Evolutionary conservation across 2,888 invertebrate genomes (phyloP), one percentile per base, ranked within the genome.

Genomic region (Ischnura elegans): DNA sequence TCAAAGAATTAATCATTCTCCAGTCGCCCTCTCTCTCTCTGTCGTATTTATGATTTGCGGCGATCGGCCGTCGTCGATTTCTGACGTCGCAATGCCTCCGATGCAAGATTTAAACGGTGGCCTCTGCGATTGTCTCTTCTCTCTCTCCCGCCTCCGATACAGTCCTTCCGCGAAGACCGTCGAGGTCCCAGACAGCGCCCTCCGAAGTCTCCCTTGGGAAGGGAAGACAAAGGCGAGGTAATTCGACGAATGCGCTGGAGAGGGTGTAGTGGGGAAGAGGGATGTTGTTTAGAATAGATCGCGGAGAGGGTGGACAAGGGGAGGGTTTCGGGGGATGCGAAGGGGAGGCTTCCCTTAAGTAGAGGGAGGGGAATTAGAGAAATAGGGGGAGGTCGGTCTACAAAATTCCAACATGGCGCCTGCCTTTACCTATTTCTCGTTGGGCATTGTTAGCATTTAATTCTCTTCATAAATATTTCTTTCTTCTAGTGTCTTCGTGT

Each of bases 51-150:
- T 76, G 76, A 76, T 76, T 76, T 76, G 76, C 76, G 2, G 36
- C 76, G 8, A 29, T 76, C 29, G 36, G 36, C 36, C 29, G 76
- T 29, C 61, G 25, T 16, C 47, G 47, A 47, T n/a, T n/a, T n/a
- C n/a, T n/a, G 47, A 51, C 51, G 51, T 61, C 61, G 76, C 76
- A n/a, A n/a, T 36, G 76, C 76, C 76, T 76, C n/a, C 76, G 29
- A 76, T 16, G 76, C 76, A 13, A 76, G 76, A 76, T 76, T 76
- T n/a, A 76, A 76, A 76, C 76, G 76, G 76, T 2, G 76, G 76
- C 76, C 13, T 19, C 13, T 0, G 2, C 76, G 76, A 76, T 76
- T 36, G 36, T 76, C 76, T 2, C 8, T 6, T 25, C 61, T 47
- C 47, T 47, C 47, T 16, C 76, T 36, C 36, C 76, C 29, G 13